These are phyloP conservation scores for Pseudolycoriella hygida DNA, from an alignment of 2,888 invertebrate genomes.

Conservation along the genomic window DNA sequence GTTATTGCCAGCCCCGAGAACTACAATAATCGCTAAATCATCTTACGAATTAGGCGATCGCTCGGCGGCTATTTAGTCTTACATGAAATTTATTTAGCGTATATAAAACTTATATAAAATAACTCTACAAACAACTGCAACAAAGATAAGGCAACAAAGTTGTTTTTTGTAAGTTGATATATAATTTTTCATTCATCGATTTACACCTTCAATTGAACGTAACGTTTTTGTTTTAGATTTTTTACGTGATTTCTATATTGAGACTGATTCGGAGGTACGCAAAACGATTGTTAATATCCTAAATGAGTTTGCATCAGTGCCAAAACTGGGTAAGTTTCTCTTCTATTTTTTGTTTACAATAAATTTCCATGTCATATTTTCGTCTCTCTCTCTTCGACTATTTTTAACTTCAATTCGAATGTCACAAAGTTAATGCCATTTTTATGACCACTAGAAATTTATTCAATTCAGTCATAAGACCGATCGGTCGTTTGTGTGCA, in stretches of 20 bases:
- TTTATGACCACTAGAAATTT: too few relatives aligned
- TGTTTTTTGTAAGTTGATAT: not conserved
- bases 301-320: not conserved
- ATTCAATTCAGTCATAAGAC: too few relatives aligned
- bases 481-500: too few relatives aligned
- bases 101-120: too few relatives aligned
- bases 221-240: not conserved
- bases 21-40: not conserved
- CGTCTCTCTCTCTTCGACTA: too few relatives aligned
- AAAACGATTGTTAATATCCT: not conserved
- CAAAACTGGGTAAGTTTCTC: not conserved
- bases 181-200: not conserved
- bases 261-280: not conserved
- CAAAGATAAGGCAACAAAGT: not conserved
- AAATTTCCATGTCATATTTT: too few relatives aligned
- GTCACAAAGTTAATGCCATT: too few relatives aligned
- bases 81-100: not conserved
- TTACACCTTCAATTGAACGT: not conserved
- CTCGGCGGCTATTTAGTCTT: not conserved
- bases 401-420: too few relatives aligned
- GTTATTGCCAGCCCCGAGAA: conserved; percentile 1
- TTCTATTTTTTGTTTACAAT: too few relatives aligned
- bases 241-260: conserved; percentile 1
- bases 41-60: not conserved
- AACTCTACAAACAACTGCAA: too few relatives aligned